Evolutionary conservation across 2,888 invertebrate genomes (phyloP).

Genomic region (Dolichopus griseipennis): DNA sequence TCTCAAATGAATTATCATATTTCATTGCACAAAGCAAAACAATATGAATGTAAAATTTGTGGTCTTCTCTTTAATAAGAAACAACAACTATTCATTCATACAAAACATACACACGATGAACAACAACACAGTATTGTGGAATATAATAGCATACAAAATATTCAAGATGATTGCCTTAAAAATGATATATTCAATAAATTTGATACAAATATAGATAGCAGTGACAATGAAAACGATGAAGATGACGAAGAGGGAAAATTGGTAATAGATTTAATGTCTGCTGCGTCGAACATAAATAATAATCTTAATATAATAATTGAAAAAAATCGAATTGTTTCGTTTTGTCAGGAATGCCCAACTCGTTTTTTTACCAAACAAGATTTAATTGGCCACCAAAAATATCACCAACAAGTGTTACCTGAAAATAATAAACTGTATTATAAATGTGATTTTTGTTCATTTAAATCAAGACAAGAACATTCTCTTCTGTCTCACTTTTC

Average conservation of each 20-base stretch:
- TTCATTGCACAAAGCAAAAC: slow-evolving; percentile 59
- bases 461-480: slow-evolving; percentile 60
- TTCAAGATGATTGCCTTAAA: slow-evolving; percentile 7
- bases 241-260: slow-evolving; percentile 8
- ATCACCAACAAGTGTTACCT: neutral
- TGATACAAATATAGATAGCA: slow-evolving; percentile 20
- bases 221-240: slow-evolving; percentile 5
- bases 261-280: slow-evolving; percentile 43
- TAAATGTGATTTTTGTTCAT: slow-evolving; percentile 69
- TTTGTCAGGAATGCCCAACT: slow-evolving; percentile 76
- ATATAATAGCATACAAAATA: neutral
- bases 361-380: slow-evolving; percentile 47
- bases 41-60: slow-evolving; percentile 67
- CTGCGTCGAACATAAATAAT: slow-evolving; percentile 39
- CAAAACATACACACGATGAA: slow-evolving; percentile 49
- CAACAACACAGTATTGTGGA: slow-evolving; percentile 13
- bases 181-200: neutral
- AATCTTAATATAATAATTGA: slow-evolving; percentile 29
- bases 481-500: slow-evolving; percentile 59
- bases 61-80: slow-evolving; percentile 74
- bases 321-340: slow-evolving; percentile 42
- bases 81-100: slow-evolving; percentile 74
- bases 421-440: slow-evolving; percentile 35
- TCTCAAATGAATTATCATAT: slow-evolving; percentile 80
- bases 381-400: neutral